Percentiles rank a stretch among this genome's conserved stretches.
These are phyloP conservation scores for Holothuria leucospilota DNA, from an alignment of 53 echinoderm and acorn worm species.

Conservation along the genomic window DNA sequence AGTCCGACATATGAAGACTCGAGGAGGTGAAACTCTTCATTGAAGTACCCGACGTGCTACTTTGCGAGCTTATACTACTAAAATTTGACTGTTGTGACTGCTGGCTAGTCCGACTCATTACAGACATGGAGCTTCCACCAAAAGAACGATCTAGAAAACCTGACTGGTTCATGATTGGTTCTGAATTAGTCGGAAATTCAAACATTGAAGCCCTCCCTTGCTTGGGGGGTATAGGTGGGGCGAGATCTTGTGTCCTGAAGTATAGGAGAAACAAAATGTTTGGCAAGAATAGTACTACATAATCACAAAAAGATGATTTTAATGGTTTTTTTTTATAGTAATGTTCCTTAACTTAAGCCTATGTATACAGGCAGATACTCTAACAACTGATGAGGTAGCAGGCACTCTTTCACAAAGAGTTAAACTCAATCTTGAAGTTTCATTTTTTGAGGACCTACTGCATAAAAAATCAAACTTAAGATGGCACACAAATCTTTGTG, in stretches of 20 bases:
- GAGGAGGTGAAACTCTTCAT: slow-evolving; percentile 40
- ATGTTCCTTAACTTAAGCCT: too few species aligned
- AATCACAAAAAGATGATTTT: too few species aligned
- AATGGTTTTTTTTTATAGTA: too few species aligned
- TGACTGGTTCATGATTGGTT: background rate
- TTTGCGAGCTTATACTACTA: slow-evolving; percentile 75
- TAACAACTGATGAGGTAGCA: too few species aligned
- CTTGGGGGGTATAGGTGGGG: slow-evolving; percentile 87
- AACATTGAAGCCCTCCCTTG: slow-evolving; percentile 32
- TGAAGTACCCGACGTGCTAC: slow-evolving; percentile 71
- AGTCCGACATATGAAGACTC: slow-evolving; percentile 16
- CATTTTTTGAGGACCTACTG: too few species aligned
- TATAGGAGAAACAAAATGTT: background rate
- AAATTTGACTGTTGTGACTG: slow-evolving; percentile 75
- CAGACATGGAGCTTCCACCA: slow-evolving; percentile 75
- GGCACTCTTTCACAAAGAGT: too few species aligned
- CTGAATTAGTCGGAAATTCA: slow-evolving; percentile 40
- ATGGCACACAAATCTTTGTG: too few species aligned
- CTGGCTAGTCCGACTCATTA: slow-evolving; percentile 81
- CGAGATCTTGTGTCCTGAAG: slow-evolving; percentile 29
- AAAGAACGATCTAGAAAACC: slow-evolving; percentile 70
- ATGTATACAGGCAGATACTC: too few species aligned
- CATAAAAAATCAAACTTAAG: too few species aligned
- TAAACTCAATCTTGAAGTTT: too few species aligned
- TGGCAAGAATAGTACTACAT: background rate